Base-by-base conservation (phyloP, 2,888 invertebrate genomes). In the Acholoe squamosa region DNA sequence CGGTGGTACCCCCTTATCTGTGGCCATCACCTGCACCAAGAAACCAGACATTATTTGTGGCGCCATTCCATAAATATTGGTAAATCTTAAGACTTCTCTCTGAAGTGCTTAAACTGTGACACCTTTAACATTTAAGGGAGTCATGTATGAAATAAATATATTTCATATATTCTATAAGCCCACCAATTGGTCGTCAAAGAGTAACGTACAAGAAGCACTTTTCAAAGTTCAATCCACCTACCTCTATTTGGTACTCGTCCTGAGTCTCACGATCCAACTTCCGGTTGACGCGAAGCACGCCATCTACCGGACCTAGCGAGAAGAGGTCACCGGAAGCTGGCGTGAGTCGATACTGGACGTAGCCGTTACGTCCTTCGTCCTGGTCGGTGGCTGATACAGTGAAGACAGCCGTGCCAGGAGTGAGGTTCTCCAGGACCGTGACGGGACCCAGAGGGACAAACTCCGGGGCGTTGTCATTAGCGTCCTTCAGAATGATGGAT, bases 301-400 rank as follows among this genome's bases (percentile, higher is more conserved):
- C 99, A 96, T 98, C 98, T 22, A 98, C 98, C 0, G 98, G 97
- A 5, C 98, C 98, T 91, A 99, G 96, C 1, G 97, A 97, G 96
- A 99, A 99, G 34, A 94, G 93, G 34, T 96, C 33, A 28, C n/a
- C 96, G 92, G 97, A 97, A 94, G 98, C 98, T 94, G 91, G 89
- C 19, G 92, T 28, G 7, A 95, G 91, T 80, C 91, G 97, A 95
- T 98, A 99, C 0, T 97, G 96, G 90, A 99, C 97, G 94, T 97
- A 97, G 1, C 90, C 51, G 95, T 99, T 99, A 0, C 96, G 96
- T 0, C 98, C 98, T 91, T 97, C 97, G 95, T 99, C 99, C 91
- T 97, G 97, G 95, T 99, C 99, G 14, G 96, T 96, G 0, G 98
- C 99, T 95, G 97, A 97, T 0, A 98, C 98, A 12, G 98, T 98